Conservation (phyloP, 92 coral and sea anemone species). For the Zoanthus sociatus region DNA sequence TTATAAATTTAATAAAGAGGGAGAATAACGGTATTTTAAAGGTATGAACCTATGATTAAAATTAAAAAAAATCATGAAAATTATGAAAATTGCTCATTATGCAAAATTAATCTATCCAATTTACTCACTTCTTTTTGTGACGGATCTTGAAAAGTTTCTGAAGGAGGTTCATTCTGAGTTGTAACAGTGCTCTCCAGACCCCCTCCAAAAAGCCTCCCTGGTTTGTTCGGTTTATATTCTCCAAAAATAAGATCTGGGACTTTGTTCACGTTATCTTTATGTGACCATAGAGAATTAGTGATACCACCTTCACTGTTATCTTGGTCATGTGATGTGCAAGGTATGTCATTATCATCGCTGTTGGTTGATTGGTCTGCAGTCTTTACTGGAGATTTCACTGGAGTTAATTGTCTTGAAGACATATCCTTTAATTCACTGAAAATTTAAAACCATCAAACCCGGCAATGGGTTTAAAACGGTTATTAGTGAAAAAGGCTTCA, state of each 20-base stretch:
- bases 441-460: background rate
- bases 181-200: background rate
- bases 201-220: background rate
- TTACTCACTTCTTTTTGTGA: conserved; percentile 7
- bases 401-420: conserved; percentile 2
- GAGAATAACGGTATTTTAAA: too few species aligned
- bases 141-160: background rate
- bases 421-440: conserved; percentile 35
- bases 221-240: background rate
- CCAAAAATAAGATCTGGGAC: conserved; percentile 19
- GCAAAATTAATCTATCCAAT: too few species aligned
- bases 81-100: too few species aligned
- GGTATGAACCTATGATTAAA: too few species aligned
- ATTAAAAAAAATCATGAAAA: too few species aligned
- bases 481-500: too few species aligned
- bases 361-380: conserved; percentile 1
- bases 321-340: background rate
- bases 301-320: background rate
- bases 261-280: background rate
- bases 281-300: background rate
- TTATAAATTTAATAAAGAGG: too few species aligned
- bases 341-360: background rate
- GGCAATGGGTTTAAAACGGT: background rate
- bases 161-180: background rate
- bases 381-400: background rate